These are phyloP conservation scores for Himalopsyche tibetana DNA, from an alignment of 2,888 invertebrate genomes.

Conservation along the genomic window DNA sequence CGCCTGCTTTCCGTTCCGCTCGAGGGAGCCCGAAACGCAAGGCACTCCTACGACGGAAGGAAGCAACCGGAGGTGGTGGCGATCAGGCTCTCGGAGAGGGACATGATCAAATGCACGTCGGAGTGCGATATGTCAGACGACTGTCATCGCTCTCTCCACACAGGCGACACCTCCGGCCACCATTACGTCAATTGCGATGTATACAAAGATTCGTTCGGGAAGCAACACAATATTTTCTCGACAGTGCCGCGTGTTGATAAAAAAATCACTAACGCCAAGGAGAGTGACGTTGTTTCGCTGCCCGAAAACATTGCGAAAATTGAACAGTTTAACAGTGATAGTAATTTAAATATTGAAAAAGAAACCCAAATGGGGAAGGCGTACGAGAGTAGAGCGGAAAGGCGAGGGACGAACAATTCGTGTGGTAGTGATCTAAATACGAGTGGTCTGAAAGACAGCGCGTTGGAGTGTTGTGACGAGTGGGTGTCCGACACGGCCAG, in stretches of 20 bases:
- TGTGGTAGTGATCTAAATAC: conserved; percentile 8
- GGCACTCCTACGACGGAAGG: conserved; percentile 57
- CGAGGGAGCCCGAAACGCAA: conserved; percentile 29
- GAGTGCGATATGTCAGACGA: conserved; percentile 64
- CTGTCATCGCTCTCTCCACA: conserved; percentile 58
- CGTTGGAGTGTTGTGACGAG: conserved; percentile 10
- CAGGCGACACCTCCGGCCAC: conserved; percentile 1
- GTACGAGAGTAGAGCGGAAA: conserved; percentile 12
- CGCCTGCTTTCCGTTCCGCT: conserved; percentile 31
- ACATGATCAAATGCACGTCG: conserved; percentile 62
- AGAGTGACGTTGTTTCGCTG: conserved; percentile 14
- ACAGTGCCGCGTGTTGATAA: conserved; percentile 29
- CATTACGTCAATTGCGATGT: conserved; percentile 38
- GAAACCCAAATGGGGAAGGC: neutral
- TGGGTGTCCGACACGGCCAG: conserved; percentile 50
- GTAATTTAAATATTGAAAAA: neutral
- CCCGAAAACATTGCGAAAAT: neutral
- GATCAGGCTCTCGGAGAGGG: conserved; percentile 37
- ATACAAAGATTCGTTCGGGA: conserved; percentile 47
- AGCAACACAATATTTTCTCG: neutral
- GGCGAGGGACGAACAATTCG: conserved; percentile 12
- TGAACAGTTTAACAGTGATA: conserved; percentile 3
- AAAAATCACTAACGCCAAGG: neutral
- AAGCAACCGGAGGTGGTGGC: conserved; percentile 49
- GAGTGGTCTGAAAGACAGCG: conserved; percentile 65